Percentiles rank a stretch among this genome's conserved stretches.
phyloP scores from a whole-genome alignment of 2,113 vertebrate genomes.

The Manacus vitellinus region DNA sequence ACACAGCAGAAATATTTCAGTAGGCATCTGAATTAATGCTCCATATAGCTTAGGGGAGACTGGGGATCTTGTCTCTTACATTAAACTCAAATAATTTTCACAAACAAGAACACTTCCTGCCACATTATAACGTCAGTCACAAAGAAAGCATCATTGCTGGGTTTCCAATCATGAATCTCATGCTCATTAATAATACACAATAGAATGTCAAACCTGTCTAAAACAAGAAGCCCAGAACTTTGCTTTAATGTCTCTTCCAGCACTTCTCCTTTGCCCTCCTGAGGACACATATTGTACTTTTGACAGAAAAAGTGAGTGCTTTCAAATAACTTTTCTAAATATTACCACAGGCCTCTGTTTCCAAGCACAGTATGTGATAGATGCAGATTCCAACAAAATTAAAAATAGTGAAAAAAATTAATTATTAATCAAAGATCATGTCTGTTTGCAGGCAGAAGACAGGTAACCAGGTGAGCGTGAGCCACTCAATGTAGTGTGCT shows the following conservation, averaged over 20 bases:
- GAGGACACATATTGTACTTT: not conserved
- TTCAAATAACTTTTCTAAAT: conserved; percentile 10
- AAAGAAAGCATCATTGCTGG: conserved; percentile 32
- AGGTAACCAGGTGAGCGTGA: not conserved
- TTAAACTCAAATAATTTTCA: not conserved
- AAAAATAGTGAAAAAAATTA: not conserved
- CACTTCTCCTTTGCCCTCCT: conserved; percentile 12
- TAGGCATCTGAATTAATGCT: not conserved
- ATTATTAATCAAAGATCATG: not conserved
- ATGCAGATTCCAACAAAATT: not conserved
- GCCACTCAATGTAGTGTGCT: not conserved
- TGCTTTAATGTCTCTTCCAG: conserved; percentile 36
- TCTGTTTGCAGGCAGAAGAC: not conserved
- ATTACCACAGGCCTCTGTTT: not conserved
- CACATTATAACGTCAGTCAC: not conserved
- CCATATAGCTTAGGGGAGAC: not conserved
- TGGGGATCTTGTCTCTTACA: not conserved
- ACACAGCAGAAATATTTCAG: not conserved
- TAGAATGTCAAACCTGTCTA: conserved; percentile 31
- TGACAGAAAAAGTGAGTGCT: not conserved
- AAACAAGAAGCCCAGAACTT: conserved; percentile 36
- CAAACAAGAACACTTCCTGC: not conserved
- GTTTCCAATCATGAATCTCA: conserved; percentile 15
- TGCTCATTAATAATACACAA: conserved; percentile 56
- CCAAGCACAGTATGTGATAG: not conserved